Conservation (phyloP, 2,113 vertebrate genomes). For the Pica pica region DNA sequence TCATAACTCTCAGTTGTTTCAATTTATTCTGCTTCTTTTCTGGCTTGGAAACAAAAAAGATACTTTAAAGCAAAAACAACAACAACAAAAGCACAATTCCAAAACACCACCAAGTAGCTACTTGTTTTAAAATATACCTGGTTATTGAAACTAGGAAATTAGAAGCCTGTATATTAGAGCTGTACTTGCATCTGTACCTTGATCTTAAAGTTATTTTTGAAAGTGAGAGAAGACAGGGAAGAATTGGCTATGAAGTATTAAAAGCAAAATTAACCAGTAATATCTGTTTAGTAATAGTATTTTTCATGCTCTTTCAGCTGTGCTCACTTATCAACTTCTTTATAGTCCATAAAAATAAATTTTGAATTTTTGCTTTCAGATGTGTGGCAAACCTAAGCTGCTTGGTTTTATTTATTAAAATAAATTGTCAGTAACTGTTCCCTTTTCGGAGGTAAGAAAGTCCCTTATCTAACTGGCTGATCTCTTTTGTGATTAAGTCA, state of each 20-base stretch:
- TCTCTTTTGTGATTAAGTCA: background rate
- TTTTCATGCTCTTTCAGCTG: background rate
- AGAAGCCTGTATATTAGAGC: background rate
- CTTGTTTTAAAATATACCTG: background rate
- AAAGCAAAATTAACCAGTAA: background rate
- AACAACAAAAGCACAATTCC: background rate
- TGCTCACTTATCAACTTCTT: background rate
- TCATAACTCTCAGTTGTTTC: background rate
- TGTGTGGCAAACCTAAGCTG: background rate
- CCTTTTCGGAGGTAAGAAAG: background rate
- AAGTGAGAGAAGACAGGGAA: background rate
- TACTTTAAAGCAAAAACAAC: background rate
- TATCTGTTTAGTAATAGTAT: background rate
- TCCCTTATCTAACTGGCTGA: background rate
- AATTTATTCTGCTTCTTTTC: background rate
- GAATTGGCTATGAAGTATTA: background rate
- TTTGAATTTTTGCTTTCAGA: background rate
- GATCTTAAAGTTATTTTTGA: background rate
- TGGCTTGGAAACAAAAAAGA: background rate
- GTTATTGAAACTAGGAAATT: background rate
- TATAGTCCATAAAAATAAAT: background rate
- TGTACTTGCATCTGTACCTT: background rate
- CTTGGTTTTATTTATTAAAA: background rate
- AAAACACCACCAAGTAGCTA: background rate
- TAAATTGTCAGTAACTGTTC: background rate